A percentile compares a stretch with the other conserved stretches of the same genome.
Evolutionary conservation across 2,113 vertebrate species (phyloP).

Genomic region (Rhea pennata): DNA sequence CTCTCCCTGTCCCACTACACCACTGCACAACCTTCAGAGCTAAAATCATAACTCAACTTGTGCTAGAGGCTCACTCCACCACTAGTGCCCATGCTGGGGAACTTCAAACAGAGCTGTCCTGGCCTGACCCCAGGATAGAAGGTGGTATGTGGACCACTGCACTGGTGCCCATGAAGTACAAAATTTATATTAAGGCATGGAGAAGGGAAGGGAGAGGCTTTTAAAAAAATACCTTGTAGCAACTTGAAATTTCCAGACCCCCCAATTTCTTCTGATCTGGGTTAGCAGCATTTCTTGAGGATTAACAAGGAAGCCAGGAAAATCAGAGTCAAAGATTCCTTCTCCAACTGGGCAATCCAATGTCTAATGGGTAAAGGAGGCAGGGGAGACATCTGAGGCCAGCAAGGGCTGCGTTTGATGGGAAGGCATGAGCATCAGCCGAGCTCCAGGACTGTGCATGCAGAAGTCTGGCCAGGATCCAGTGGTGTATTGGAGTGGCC

Average conservation of each 20-base stretch:
- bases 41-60: not conserved
- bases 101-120: conserved; percentile 10
- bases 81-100: not conserved
- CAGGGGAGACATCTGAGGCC: not conserved
- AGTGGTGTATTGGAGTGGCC: not conserved
- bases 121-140: not conserved
- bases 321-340: not conserved
- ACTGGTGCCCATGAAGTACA: not conserved
- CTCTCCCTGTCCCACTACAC: not conserved
- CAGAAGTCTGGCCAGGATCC: conserved; percentile 9
- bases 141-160: not conserved
- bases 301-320: conserved; percentile 47
- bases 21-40: not conserved
- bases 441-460: not conserved
- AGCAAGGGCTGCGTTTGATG: not conserved
- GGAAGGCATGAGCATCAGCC: not conserved
- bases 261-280: conserved; percentile 18
- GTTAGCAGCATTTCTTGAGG: not conserved
- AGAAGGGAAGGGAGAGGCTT: not conserved
- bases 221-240: not conserved
- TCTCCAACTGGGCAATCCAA: not conserved
- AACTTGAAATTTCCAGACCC: conserved; percentile 2
- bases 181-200: not conserved
- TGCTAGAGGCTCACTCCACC: not conserved
- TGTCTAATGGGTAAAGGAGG: not conserved